Conservation (phyloP, 2,888 invertebrate genomes). For the Ochropleura plecta region DNA sequence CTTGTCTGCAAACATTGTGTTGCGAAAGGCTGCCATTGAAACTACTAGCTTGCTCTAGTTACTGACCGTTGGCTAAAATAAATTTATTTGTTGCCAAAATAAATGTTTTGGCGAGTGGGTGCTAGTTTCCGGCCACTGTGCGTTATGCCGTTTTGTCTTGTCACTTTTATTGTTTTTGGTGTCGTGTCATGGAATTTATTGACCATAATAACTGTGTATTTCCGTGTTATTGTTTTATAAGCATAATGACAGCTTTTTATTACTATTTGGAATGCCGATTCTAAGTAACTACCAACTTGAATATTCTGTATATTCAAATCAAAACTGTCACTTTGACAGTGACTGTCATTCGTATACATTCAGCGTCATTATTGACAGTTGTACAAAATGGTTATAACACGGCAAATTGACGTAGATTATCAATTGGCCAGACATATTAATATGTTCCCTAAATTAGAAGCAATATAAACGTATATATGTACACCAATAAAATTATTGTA, state of each 20-base stretch:
- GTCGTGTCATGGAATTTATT: conserved; percentile 49
- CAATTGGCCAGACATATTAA: background rate
- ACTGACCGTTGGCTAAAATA: conserved; percentile 54
- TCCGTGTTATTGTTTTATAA: conserved; percentile 20
- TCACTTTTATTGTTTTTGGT: conserved; percentile 39
- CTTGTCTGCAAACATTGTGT: conserved; percentile 80
- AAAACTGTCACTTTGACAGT: background rate
- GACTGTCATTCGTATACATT: background rate
- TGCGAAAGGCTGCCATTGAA: conserved; percentile 83
- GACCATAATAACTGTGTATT: conserved; percentile 13
- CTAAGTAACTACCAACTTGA: background rate
- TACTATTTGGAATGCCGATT: background rate
- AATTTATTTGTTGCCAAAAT: conserved; percentile 66
- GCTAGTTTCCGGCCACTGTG: conserved; percentile 67
- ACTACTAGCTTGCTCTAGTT: conserved; percentile 71
- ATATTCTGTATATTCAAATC: background rate
- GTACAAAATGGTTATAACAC: background rate
- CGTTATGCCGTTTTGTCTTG: conserved; percentile 39
- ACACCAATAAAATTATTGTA: too few relatives aligned
- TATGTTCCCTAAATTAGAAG: too few relatives aligned
- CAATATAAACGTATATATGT: too few relatives aligned
- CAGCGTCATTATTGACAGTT: background rate
- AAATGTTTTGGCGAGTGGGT: conserved; percentile 61
- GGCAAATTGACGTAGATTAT: background rate
- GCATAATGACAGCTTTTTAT: conserved; percentile 2